phyloP scores from a whole-genome alignment of 2,888 invertebrate genomes.

The Caenorhabditis imperialis region DNA sequence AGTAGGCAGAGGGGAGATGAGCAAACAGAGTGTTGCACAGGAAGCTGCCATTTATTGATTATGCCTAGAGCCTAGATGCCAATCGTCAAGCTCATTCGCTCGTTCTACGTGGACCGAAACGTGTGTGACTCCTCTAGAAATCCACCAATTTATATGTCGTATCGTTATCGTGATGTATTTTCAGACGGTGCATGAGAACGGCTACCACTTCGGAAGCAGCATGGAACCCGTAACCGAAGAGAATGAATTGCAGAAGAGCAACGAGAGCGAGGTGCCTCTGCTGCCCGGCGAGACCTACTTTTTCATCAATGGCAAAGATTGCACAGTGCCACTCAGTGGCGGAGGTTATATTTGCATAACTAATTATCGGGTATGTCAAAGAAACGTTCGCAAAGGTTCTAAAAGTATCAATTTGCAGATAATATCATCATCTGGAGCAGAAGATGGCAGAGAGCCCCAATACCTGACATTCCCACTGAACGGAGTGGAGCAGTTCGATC shows the following conservation, averaged over 20 bases:
- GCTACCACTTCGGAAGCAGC: slow-evolving; percentile 9
- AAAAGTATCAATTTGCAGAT: neutral
- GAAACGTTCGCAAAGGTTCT: neutral
- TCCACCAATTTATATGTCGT: too few relatives aligned
- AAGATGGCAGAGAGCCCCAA: neutral
- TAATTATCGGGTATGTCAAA: slow-evolving; percentile 54
- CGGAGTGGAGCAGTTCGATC: too few relatives aligned
- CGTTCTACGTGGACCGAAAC: neutral
- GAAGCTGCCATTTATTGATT: slow-evolving; percentile 16
- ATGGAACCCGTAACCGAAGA: slow-evolving; percentile 20
- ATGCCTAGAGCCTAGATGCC: slow-evolving; percentile 3
- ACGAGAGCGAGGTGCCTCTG: slow-evolving; percentile 2
- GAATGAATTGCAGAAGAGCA: neutral
- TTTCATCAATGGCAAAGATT: neutral
- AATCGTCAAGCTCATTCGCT: neutral
- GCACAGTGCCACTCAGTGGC: slow-evolving; percentile 10
- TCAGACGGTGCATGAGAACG: slow-evolving; percentile 18
- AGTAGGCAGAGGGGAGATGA: slow-evolving; percentile 18
- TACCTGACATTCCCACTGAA: too few relatives aligned
- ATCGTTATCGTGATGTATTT: too few relatives aligned
- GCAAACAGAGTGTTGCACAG: slow-evolving; percentile 13
- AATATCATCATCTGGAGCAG: neutral
- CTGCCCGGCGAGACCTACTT: slow-evolving; percentile 26
- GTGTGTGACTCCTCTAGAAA: neutral
- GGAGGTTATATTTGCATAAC: slow-evolving; percentile 50